Evolutionary conservation across 2,113 vertebrate genomes (phyloP).

Genomic region (Zapus hudsonius): DNA sequence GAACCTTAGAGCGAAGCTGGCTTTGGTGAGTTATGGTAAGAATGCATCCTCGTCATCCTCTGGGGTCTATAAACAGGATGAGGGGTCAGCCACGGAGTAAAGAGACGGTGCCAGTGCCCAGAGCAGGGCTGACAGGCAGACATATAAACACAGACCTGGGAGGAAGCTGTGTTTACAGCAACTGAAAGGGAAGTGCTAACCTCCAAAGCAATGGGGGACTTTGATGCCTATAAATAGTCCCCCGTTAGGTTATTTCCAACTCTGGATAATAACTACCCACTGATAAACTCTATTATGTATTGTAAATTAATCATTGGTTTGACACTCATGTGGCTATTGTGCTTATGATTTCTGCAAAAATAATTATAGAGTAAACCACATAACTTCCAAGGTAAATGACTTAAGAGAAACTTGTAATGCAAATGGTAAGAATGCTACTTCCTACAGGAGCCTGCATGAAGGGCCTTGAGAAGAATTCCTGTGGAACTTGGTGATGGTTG

Average conservation of each 20-base stretch:
- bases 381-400: background rate
- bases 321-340: background rate
- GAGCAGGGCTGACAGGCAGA: conserved; percentile 81
- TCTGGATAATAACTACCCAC: conserved; percentile 20
- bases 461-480: background rate
- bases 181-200: conserved; percentile 78
- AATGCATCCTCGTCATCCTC: conserved; percentile 24
- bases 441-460: background rate
- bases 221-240: conserved; percentile 82
- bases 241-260: conserved; percentile 67
- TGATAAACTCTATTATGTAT: conserved; percentile 2
- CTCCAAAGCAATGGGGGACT: conserved; percentile 72
- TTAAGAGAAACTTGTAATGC: background rate
- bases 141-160: conserved; percentile 79
- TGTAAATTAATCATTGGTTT: conserved; percentile 32
- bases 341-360: conserved; percentile 38
- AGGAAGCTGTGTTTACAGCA: conserved; percentile 84
- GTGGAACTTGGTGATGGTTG: background rate
- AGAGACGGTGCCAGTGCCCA: conserved; percentile 73
- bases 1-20: conserved; percentile 65
- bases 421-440: background rate
- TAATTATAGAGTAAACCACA: background rate
- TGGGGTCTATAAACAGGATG: conserved; percentile 86
- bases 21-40: conserved; percentile 71
- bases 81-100: conserved; percentile 79